Conservation (phyloP, 2,113 vertebrate species). For the Amblyopsis rosae region DNA sequence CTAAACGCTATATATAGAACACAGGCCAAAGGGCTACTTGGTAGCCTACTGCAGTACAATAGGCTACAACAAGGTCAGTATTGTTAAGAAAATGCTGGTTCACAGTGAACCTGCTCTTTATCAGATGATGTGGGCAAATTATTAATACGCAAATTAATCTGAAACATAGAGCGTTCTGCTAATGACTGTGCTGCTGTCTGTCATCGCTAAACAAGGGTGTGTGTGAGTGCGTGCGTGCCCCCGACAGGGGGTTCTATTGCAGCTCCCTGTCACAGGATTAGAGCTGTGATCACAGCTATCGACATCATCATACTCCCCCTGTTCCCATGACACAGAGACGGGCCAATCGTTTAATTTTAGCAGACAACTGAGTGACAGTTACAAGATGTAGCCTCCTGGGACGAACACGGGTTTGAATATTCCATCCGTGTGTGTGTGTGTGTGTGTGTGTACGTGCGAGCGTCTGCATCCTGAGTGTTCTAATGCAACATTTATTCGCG, state of each 20-base stretch:
- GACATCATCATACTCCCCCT: background rate
- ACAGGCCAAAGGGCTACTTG: background rate
- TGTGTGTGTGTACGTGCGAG: slow-evolving; percentile 3
- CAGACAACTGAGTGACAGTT: too few relatives aligned
- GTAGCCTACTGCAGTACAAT: background rate
- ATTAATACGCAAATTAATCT: background rate
- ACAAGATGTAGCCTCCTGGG: too few relatives aligned
- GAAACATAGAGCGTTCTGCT: background rate
- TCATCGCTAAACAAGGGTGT: background rate
- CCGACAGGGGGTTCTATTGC: background rate
- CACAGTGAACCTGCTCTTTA: too few relatives aligned
- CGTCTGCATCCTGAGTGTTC: background rate
- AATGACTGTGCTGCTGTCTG: background rate
- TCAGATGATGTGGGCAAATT: too few relatives aligned
- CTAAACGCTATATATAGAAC: background rate
- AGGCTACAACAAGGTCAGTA: background rate
- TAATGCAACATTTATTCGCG: too few relatives aligned
- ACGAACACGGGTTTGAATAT: background rate
- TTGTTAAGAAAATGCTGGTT: background rate
- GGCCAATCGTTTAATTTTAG: too few relatives aligned
- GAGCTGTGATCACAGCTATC: background rate
- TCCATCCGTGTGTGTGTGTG: background rate
- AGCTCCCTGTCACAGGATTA: background rate
- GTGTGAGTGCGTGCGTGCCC: slow-evolving; percentile 8
- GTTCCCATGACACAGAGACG: background rate